Evolutionary conservation across 2,797 vertebrate genomes (phyloP).

Genomic region (Serranus cabrilla): DNA sequence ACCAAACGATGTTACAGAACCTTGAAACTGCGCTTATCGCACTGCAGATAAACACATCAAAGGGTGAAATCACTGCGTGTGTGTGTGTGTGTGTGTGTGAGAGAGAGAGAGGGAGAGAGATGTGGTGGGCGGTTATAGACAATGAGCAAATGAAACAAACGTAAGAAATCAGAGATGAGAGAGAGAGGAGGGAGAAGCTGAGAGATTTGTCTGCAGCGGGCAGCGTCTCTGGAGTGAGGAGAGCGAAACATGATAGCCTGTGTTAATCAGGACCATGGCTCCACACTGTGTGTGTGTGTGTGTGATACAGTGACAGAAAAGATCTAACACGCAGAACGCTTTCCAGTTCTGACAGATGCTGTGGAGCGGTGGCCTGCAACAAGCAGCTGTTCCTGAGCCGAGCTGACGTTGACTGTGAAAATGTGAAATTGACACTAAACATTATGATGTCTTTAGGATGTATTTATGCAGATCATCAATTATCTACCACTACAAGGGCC

Average conservation of each 20-base stretch:
- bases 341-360: slow-evolving; percentile 56
- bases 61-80: slow-evolving; percentile 37
- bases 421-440: not conserved
- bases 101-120: not conserved
- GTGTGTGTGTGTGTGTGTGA: not conserved
- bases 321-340: slow-evolving; percentile 31
- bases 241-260: slow-evolving; percentile 52
- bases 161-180: slow-evolving; percentile 40
- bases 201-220: slow-evolving; percentile 49
- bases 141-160: slow-evolving; percentile 42
- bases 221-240: slow-evolving; percentile 41
- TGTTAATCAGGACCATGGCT: slow-evolving; percentile 41
- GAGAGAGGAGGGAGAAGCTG: slow-evolving; percentile 27
- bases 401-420: slow-evolving; percentile 15
- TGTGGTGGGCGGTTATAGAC: slow-evolving; percentile 29
- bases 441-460: not conserved
- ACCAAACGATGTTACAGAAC: slow-evolving; percentile 55
- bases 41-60: slow-evolving; percentile 68
- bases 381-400: slow-evolving; percentile 58
- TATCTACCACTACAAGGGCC: not conserved
- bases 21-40: slow-evolving; percentile 63
- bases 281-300: slow-evolving; percentile 9
- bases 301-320: slow-evolving; percentile 32
- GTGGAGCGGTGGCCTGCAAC: slow-evolving; percentile 12
- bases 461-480: not conserved